Percentiles rank a stretch among this genome's conserved stretches.
Evolutionary conservation across 2,113 vertebrate species (phyloP).

Genomic region (Lanius collurio): DNA sequence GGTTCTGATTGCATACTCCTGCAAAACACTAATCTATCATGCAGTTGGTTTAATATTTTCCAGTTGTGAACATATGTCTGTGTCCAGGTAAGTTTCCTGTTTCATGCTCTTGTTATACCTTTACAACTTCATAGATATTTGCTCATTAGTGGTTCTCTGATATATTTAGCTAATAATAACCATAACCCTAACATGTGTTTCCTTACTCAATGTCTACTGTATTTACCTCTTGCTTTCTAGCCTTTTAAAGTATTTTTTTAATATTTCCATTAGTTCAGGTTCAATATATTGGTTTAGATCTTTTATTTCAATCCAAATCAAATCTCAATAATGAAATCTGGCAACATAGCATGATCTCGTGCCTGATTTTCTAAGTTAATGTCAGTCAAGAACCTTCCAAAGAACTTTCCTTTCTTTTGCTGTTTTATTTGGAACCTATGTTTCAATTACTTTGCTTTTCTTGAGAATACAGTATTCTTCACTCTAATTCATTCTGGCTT

Average conservation of each 20-base stretch:
- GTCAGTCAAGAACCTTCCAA: background rate
- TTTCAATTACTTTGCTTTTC: background rate
- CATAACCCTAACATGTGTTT: background rate
- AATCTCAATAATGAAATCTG: background rate
- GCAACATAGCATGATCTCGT: background rate
- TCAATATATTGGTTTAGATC: background rate
- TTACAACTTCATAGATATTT: background rate
- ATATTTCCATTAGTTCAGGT: background rate
- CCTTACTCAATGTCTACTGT: background rate
- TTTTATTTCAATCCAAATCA: background rate
- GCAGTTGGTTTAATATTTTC: background rate
- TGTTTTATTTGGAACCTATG: background rate
- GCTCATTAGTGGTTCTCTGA: background rate
- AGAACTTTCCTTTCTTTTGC: background rate
- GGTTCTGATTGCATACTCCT: background rate
- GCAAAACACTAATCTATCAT: background rate
- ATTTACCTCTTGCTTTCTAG: background rate
- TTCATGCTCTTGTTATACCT: background rate
- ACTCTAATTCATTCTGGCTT: background rate
- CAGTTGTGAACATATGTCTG: background rate
- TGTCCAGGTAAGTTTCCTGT: background rate
- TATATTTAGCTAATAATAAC: background rate
- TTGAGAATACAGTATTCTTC: background rate
- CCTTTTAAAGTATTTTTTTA: background rate
- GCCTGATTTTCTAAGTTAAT: background rate